A percentile compares a stretch with the other conserved stretches of the same genome.
phyloP scores from a whole-genome alignment of 2,888 invertebrate genomes.

The Siphlonurus alternatus region DNA sequence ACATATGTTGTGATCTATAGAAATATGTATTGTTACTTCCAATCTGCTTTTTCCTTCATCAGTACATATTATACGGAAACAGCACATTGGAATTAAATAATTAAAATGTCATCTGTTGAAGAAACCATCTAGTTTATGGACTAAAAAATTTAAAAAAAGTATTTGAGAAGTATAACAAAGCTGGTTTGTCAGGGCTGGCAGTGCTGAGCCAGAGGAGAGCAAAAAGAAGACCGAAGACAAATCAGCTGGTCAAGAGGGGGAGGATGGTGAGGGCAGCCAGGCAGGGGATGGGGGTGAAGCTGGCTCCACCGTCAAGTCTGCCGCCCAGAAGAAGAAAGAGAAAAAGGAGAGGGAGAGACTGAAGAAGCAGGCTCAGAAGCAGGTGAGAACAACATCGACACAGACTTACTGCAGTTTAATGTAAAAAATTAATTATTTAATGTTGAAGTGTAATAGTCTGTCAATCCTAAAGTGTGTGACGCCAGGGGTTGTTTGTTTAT shows the following conservation, averaged over 20 bases:
- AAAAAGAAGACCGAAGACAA: constrained; percentile 18
- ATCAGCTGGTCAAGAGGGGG: constrained; percentile 13
- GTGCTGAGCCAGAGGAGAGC: constrained; percentile 27
- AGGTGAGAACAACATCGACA: not conserved
- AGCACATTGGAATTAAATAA: too few relatives aligned
- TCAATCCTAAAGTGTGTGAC: not conserved
- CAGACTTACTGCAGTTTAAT: not conserved
- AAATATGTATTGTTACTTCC: not conserved
- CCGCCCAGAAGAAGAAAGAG: constrained; percentile 79
- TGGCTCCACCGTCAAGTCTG: constrained; percentile 48
- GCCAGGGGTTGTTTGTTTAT: not conserved
- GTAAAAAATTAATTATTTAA: not conserved
- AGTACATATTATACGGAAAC: too few relatives aligned
- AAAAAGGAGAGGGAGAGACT: constrained; percentile 68
- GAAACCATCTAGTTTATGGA: not conserved
- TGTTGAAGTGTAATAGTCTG: not conserved
- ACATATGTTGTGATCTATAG: too few relatives aligned
- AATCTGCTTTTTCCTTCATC: not conserved
- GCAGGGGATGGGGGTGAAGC: constrained; percentile 23
- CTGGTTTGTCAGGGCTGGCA: not conserved
- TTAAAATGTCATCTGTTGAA: too few relatives aligned
- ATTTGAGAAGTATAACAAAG: too few relatives aligned
- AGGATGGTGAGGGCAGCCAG: constrained; percentile 20
- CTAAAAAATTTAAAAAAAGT: not conserved
- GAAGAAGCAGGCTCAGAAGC: constrained; percentile 53